phyloP scores from a whole-genome alignment of 2,797 vertebrate species.

The Dermochelys coriacea region DNA sequence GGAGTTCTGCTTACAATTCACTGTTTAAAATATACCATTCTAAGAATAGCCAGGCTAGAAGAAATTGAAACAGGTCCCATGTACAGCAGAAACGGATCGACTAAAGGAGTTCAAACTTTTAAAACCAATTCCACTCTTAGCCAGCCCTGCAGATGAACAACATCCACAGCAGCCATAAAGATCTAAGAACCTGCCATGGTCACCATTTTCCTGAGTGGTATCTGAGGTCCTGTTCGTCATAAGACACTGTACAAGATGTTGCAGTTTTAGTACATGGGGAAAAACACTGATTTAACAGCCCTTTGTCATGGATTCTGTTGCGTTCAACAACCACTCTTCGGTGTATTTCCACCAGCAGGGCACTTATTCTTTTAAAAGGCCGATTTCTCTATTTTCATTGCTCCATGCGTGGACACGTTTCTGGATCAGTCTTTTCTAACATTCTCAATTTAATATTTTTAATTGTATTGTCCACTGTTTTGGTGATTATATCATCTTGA shows the following conservation, averaged over 20 bases:
- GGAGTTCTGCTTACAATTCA: neutral
- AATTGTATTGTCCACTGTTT: too few relatives aligned
- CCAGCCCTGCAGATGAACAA: neutral
- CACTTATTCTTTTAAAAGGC: neutral
- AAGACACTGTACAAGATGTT: neutral
- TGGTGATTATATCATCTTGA: too few relatives aligned
- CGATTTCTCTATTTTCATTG: neutral
- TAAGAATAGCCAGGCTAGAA: neutral
- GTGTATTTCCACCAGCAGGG: neutral
- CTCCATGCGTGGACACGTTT: too few relatives aligned
- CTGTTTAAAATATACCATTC: neutral
- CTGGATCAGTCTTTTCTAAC: too few relatives aligned
- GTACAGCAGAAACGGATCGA: neutral
- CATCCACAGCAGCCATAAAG: too few relatives aligned
- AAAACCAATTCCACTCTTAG: neutral
- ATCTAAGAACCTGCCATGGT: too few relatives aligned
- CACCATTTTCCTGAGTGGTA: too few relatives aligned
- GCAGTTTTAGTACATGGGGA: neutral
- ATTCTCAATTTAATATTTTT: too few relatives aligned
- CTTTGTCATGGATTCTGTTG: neutral
- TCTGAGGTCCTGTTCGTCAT: too few relatives aligned
- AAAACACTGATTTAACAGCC: neutral
- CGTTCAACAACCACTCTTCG: neutral
- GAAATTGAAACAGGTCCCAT: neutral
- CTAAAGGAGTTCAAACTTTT: neutral